A percentile compares a stretch with the other conserved stretches of the same genome.
Evolutionary conservation across 1,140 invertebrate species (phyloP).

Genomic region (Drosophila parabipectinata): DNA sequence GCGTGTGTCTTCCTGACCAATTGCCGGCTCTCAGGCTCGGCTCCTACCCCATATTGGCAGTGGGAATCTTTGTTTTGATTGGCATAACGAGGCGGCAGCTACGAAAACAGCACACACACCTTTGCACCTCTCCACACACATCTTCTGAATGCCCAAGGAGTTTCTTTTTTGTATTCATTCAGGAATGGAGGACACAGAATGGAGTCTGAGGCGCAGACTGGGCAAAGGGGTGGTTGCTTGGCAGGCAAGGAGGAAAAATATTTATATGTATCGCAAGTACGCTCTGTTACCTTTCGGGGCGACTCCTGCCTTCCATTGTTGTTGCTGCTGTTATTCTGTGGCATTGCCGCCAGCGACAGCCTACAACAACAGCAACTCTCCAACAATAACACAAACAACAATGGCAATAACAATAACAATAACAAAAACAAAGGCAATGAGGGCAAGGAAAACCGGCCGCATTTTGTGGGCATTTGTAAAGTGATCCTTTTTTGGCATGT

Average conservation of each 20-base stretch:
- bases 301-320: constrained; percentile 24
- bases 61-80: constrained; percentile 59
- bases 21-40: not conserved
- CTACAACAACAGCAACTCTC: constrained; percentile 19
- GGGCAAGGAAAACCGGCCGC: constrained; percentile 55
- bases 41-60: constrained; percentile 22
- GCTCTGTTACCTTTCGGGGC: constrained; percentile 62
- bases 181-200: not conserved
- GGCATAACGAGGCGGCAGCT: constrained; percentile 52
- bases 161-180: not conserved
- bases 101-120: constrained; percentile 22
- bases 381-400: constrained; percentile 18
- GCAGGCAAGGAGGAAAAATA: constrained; percentile 14
- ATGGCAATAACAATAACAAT: constrained; percentile 21
- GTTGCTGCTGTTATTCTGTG: constrained; percentile 32
- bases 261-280: constrained; percentile 22
- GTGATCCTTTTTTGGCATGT: constrained; percentile 62
- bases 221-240: constrained; percentile 20
- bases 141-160: constrained; percentile 22
- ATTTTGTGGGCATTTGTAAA: constrained; percentile 78
- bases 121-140: constrained; percentile 14
- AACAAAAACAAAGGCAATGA: constrained; percentile 7
- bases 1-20: not conserved
- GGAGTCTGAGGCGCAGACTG: not conserved
- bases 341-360: constrained; percentile 47